A percentile compares a stretch with the other conserved stretches of the same genome.
phyloP scores from a whole-genome alignment of 2,113 vertebrate species.

The Phycodurus eques region DNA sequence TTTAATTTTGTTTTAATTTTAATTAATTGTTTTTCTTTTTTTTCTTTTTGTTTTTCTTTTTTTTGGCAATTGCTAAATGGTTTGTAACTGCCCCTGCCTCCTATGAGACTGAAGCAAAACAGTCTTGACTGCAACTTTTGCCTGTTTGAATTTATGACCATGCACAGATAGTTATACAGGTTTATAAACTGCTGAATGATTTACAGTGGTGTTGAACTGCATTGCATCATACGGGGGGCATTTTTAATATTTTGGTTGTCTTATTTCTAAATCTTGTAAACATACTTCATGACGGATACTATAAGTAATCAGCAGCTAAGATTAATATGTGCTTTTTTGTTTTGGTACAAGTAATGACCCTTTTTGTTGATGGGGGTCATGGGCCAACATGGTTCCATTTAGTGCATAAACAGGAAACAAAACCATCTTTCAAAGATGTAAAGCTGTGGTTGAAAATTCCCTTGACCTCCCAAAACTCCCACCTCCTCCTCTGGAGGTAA shows the following conservation, averaged over 20 bases:
- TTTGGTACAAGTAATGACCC: conserved; percentile 25
- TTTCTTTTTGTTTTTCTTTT: too few relatives aligned
- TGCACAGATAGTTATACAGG: not conserved
- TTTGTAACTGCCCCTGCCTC: not conserved
- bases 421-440: conserved; percentile 29
- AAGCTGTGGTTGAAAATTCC: conserved; percentile 18
- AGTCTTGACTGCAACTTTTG: not conserved
- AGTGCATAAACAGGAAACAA: conserved; percentile 46
- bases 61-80: not conserved
- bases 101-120: not conserved
- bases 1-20: not conserved
- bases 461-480: conserved; percentile 18
- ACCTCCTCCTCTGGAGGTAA: conserved; percentile 3
- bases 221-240: not conserved
- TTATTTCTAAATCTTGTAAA: conserved; percentile 19
- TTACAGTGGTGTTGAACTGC: not conserved
- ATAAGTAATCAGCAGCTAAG: conserved; percentile 21
- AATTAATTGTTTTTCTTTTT: too few relatives aligned
- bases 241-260: not conserved
- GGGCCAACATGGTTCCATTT: conserved; percentile 29
- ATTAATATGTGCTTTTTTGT: conserved; percentile 13
- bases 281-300: conserved; percentile 13
- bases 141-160: not conserved
- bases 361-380: conserved; percentile 7
- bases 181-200: not conserved